A percentile compares a stretch with the other conserved stretches of the same genome.
Evolutionary conservation across 2,888 invertebrate genomes (phyloP).

Genomic region (Xylocampa areola): DNA sequence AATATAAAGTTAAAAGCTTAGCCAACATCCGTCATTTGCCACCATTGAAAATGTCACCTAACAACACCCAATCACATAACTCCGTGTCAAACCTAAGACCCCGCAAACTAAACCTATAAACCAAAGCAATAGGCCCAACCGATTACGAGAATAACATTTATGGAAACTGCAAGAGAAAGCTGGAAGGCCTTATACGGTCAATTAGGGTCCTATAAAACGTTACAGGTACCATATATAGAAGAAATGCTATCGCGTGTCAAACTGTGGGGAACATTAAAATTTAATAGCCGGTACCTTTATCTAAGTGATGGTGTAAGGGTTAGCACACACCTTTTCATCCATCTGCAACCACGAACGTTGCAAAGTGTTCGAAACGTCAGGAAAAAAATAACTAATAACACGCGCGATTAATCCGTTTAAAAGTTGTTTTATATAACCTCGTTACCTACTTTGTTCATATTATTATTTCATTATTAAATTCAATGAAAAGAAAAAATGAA

Average conservation of each 20-base stretch:
- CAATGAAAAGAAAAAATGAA: too few species aligned
- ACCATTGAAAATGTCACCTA: too few species aligned
- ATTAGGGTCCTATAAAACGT: constrained; percentile 40
- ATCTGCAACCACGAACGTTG: too few species aligned
- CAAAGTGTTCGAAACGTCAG: too few species aligned
- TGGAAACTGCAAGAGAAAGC: constrained; percentile 41
- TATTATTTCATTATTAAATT: too few species aligned
- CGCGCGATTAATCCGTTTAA: too few species aligned
- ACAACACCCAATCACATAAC: not conserved
- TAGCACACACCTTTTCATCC: too few species aligned
- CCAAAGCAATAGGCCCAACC: not conserved
- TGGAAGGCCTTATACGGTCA: constrained; percentile 26
- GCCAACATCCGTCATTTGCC: too few species aligned
- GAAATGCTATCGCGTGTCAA: constrained; percentile 27
- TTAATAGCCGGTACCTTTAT: constrained; percentile 34
- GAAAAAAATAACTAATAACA: too few species aligned
- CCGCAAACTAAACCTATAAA: constrained; percentile 31
- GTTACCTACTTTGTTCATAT: too few species aligned
- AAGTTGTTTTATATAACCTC: too few species aligned
- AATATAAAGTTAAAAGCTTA: too few species aligned
- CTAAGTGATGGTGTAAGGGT: constrained; percentile 15
- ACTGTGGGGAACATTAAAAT: constrained; percentile 27
- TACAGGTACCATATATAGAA: constrained; percentile 31
- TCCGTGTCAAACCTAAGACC: not conserved
- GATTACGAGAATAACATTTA: constrained; percentile 40